Evolutionary conservation across 2,113 vertebrate genomes (phyloP).

Genomic region (Phaethon lepturus): DNA sequence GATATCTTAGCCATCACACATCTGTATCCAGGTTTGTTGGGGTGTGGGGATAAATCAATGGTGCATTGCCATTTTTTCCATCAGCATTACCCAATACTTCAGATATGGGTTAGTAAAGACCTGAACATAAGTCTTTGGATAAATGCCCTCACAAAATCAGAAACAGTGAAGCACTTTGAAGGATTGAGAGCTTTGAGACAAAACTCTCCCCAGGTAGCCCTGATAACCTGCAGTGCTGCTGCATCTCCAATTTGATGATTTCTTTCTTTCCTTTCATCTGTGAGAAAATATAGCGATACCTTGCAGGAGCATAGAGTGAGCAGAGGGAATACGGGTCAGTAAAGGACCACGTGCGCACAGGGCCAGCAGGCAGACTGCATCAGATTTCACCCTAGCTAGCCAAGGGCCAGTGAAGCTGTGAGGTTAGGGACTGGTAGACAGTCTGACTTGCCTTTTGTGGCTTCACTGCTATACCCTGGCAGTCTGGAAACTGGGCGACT

Average conservation of each 20-base stretch:
- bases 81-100: not conserved
- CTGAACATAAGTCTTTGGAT: not conserved
- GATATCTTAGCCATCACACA: not conserved
- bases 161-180: not conserved
- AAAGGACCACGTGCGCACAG: fast-evolving
- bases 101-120: not conserved
- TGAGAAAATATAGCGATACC: not conserved
- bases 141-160: not conserved
- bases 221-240: not conserved
- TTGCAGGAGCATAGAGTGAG: not conserved
- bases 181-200: not conserved
- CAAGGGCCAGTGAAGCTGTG: not conserved
- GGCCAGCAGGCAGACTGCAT: not conserved
- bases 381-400: not conserved
- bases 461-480: not conserved
- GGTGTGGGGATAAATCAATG: not conserved
- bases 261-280: not conserved
- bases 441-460: not conserved
- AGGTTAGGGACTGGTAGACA: not conserved
- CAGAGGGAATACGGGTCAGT: not conserved
- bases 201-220: not conserved
- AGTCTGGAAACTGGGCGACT: not conserved
- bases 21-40: not conserved
- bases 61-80: not conserved
- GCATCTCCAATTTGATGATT: not conserved